phyloP scores from a whole-genome alignment of 1,140 invertebrate genomes.

The Drosophila kepulauana region DNA sequence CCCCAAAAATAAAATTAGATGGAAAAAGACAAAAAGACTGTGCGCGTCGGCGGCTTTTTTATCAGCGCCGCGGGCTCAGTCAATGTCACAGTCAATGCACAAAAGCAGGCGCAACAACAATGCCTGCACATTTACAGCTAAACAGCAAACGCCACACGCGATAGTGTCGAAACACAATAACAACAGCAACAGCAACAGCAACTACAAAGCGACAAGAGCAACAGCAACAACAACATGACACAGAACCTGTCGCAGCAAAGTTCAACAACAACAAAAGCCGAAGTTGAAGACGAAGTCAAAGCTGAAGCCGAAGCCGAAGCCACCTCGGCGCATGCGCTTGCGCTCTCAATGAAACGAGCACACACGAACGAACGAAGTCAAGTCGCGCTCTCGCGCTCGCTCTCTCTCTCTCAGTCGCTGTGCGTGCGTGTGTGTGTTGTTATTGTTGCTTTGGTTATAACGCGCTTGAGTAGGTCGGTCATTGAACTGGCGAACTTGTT shows the following conservation, averaged over 20 bases:
- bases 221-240: conserved; percentile 63
- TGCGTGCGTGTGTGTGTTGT: conserved; percentile 40
- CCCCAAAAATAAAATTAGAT: conserved; percentile 12
- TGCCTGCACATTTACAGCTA: conserved; percentile 65
- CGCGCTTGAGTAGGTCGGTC: conserved; percentile 85
- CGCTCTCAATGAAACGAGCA: conserved; percentile 55
- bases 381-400: conserved; percentile 16
- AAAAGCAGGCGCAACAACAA: conserved; percentile 56
- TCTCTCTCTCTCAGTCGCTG: conserved; percentile 12
- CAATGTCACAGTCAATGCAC: conserved; percentile 83
- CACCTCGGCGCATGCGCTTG: conserved; percentile 64
- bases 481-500: conserved; percentile 85
- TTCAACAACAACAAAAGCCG: conserved; percentile 64
- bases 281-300: not conserved
- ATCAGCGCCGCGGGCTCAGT: conserved; percentile 32
- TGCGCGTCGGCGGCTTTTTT: conserved; percentile 33
- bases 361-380: conserved; percentile 35
- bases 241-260: conserved; percentile 76
- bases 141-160: conserved; percentile 57
- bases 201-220: conserved; percentile 30
- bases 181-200: conserved; percentile 37
- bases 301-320: not conserved
- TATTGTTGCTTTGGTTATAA: conserved; percentile 75
- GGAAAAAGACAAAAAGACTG: not conserved
- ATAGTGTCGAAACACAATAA: conserved; percentile 61